A percentile compares a stretch with the other conserved stretches of the same genome.
These are phyloP conservation scores for Andrena praecox DNA, from an alignment of 2,888 invertebrate species.

Conservation along the genomic window DNA sequence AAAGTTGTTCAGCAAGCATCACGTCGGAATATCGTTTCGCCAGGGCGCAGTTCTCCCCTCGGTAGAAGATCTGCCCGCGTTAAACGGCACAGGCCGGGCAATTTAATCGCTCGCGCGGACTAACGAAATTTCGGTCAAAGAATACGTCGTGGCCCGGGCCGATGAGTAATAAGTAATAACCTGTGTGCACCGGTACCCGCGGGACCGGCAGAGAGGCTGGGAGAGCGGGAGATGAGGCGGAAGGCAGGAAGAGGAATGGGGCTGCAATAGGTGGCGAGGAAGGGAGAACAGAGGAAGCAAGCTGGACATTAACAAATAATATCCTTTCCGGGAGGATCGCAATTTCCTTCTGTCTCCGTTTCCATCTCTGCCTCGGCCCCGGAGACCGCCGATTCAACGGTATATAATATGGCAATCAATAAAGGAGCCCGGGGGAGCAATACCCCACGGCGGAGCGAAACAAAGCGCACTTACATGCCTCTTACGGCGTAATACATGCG, in stretches of 20 bases:
- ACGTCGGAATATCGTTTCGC: conserved; percentile 19
- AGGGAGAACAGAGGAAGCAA: neutral
- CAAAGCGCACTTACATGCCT: conserved; percentile 51
- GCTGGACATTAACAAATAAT: conserved; percentile 46
- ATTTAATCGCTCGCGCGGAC: conserved; percentile 17
- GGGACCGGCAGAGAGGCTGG: too few relatives aligned
- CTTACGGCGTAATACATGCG: conserved; percentile 36
- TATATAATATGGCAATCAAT: conserved; percentile 58
- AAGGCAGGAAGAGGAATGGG: too few relatives aligned
- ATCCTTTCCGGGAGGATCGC: conserved; percentile 34
- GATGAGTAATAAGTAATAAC: neutral
- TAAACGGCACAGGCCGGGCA: neutral
- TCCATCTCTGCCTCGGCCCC: conserved; percentile 5
- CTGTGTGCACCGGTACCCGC: neutral
- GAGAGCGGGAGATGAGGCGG: too few relatives aligned
- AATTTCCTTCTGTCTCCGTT: conserved; percentile 42
- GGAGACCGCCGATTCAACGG: conserved; percentile 28
- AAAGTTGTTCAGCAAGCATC: conserved; percentile 35
- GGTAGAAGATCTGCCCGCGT: neutral
- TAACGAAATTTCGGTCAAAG: neutral
- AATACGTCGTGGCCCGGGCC: neutral
- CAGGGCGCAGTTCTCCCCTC: neutral
- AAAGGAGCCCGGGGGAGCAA: conserved; percentile 51
- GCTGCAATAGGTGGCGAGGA: neutral
- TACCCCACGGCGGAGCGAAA: conserved; percentile 37